phyloP scores from a whole-genome alignment of 2,888 invertebrate genomes.

The Pogonocherus hispidulus region DNA sequence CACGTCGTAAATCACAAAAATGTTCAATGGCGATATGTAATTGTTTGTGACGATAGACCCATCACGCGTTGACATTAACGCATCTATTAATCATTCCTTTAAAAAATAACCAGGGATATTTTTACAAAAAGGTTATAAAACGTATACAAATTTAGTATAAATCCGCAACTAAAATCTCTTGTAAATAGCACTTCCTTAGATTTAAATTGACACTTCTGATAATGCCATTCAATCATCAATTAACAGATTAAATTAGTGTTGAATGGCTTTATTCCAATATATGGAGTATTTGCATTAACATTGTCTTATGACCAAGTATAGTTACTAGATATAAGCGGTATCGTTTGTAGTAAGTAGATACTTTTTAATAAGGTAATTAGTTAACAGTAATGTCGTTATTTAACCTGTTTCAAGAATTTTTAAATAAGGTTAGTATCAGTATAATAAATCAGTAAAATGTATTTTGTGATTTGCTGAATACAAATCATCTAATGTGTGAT shows the following conservation, averaged over 20 bases:
- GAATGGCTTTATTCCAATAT: not conserved
- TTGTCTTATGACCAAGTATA: not conserved
- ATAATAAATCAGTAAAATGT: too few species aligned
- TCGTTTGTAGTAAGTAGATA: not conserved
- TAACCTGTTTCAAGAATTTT: not conserved
- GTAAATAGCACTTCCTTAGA: not conserved
- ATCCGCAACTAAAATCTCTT: not conserved
- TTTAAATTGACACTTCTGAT: not conserved
- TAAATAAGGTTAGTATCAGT: too few species aligned
- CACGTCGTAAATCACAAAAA: not conserved
- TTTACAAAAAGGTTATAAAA: not conserved
- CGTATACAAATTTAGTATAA: not conserved
- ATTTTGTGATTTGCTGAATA: not conserved
- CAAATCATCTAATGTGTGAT: not conserved
- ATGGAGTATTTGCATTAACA: slow-evolving; percentile 1
- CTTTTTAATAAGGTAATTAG: not conserved
- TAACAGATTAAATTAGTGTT: slow-evolving; percentile 11
- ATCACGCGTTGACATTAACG: not conserved
- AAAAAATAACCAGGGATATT: not conserved
- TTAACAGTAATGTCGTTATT: not conserved
- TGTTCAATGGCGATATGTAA: not conserved
- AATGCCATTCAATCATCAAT: slow-evolving; percentile 1
- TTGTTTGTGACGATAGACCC: not conserved
- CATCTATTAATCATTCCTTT: not conserved
- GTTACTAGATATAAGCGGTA: not conserved